Conservation (phyloP, 2,797 vertebrate genomes). For the Falco rusticolus region DNA sequence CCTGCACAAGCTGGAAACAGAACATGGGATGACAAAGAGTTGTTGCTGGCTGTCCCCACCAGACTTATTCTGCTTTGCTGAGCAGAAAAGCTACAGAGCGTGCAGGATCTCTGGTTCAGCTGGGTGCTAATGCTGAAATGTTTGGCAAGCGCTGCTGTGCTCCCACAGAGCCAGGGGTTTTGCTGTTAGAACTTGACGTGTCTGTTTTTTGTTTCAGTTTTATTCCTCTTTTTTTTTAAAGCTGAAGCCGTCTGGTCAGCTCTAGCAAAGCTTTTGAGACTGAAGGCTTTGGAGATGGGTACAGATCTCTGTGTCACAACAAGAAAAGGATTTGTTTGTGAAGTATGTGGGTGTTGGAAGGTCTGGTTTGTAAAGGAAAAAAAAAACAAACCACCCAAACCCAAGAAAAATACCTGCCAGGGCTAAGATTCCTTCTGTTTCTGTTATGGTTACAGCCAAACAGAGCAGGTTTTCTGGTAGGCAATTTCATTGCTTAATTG, state of each 20-base stretch:
- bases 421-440: background rate
- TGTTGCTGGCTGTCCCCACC: background rate
- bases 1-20: background rate
- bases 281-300: background rate
- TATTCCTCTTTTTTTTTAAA: background rate
- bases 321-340: background rate
- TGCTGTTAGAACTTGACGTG: background rate
- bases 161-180: background rate
- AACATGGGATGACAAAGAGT: background rate
- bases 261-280: background rate
- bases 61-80: slow-evolving; percentile 9
- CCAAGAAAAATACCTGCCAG: background rate
- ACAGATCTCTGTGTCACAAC: background rate
- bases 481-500: background rate
- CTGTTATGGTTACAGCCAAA: slow-evolving; percentile 21
- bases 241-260: background rate
- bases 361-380: background rate
- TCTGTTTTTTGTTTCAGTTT: background rate
- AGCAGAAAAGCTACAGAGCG: background rate
- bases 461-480: slow-evolving; percentile 7
- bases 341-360: background rate
- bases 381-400: background rate
- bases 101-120: background rate
- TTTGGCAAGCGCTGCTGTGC: background rate
- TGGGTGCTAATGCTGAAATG: background rate